A percentile compares a stretch with the other conserved stretches of the same genome.
These are phyloP conservation scores for Sminthurides aquaticus DNA, from an alignment of 2,888 invertebrate genomes.

Conservation along the genomic window DNA sequence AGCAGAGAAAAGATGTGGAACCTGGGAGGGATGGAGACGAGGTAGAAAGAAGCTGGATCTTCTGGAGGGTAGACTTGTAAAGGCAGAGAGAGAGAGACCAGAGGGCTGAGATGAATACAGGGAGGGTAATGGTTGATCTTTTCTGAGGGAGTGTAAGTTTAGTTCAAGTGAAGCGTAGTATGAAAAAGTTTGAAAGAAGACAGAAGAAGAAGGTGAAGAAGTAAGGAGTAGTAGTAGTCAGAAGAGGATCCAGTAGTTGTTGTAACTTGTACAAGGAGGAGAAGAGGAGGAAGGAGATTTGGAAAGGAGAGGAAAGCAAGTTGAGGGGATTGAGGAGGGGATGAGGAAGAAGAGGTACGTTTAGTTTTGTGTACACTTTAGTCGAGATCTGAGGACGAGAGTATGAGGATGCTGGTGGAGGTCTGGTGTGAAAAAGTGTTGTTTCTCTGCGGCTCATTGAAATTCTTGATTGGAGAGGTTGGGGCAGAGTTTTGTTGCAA, in stretches of 20 bases:
- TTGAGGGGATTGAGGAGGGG: neutral
- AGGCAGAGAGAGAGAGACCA: too few species aligned
- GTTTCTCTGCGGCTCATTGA: neutral
- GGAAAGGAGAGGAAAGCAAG: too few species aligned
- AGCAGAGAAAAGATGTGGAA: neutral
- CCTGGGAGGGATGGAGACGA: neutral
- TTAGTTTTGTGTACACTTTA: neutral
- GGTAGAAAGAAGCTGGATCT: neutral
- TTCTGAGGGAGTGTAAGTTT: neutral
- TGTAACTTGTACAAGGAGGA: neutral
- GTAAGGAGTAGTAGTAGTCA: neutral
- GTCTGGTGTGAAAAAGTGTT: too few species aligned
- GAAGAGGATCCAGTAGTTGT: neutral
- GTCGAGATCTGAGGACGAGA: neutral
- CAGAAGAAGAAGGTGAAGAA: neutral
- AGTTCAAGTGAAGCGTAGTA: neutral
- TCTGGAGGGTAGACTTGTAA: neutral
- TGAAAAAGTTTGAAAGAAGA: neutral
- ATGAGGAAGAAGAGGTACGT: neutral
- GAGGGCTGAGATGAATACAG: neutral
- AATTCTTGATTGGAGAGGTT: neutral
- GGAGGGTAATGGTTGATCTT: neutral
- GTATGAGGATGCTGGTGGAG: too few species aligned
- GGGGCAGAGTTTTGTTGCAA: neutral
- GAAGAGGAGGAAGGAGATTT: neutral